Conservation (phyloP, 2,113 vertebrate species). For the Bombycilla garrulus region DNA sequence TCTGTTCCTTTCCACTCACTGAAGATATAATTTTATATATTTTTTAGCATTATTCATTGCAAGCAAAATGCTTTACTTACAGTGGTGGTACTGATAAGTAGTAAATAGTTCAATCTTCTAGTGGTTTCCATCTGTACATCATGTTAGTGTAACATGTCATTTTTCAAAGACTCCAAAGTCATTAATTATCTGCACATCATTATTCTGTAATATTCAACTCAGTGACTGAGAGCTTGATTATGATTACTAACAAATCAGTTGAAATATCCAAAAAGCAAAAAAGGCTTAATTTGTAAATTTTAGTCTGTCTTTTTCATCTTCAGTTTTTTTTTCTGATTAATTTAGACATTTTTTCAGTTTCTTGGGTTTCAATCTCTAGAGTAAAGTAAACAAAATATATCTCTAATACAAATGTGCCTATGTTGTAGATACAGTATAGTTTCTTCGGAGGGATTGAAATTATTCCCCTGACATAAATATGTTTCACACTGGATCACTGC, state of each 20-base stretch:
- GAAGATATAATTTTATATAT: neutral
- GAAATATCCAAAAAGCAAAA: neutral
- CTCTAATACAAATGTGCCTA: neutral
- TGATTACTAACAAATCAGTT: slow-evolving; percentile 13
- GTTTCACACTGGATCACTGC: slow-evolving; percentile 11
- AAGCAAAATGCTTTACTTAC: neutral
- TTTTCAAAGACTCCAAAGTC: neutral
- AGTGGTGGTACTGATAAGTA: neutral
- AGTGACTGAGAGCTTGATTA: slow-evolving; percentile 4
- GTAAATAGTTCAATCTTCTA: neutral
- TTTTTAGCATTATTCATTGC: neutral
- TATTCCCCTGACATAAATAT: slow-evolving; percentile 32
- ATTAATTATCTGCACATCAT: neutral
- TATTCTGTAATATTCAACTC: neutral
- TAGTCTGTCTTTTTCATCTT: slow-evolving; percentile 19
- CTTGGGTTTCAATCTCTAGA: neutral
- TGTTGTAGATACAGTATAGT: slow-evolving; percentile 26
- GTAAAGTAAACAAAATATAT: slow-evolving; percentile 14
- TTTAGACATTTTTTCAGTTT: neutral
- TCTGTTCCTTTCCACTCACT: neutral
- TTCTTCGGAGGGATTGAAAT: slow-evolving; percentile 42
- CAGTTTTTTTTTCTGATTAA: neutral
- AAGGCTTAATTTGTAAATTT: slow-evolving; percentile 21
- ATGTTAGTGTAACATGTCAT: neutral
- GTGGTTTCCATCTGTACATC: neutral